phyloP scores from a whole-genome alignment of 2,113 vertebrate species.

The Tauraco erythrolophus region DNA sequence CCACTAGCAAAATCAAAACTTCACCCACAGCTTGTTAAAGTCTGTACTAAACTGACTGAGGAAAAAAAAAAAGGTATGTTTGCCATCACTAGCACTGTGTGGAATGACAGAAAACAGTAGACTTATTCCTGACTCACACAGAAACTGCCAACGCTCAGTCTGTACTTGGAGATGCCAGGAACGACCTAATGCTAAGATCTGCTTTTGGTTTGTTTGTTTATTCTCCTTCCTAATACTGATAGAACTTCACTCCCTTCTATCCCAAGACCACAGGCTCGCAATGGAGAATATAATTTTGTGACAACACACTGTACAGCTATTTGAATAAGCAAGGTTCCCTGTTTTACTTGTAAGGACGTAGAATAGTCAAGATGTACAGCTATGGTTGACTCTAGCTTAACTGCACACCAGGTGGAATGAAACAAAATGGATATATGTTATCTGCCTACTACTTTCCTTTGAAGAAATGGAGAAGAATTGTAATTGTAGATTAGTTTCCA shows the following conservation, averaged over 20 bases:
- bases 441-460: background rate
- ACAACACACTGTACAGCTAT: background rate
- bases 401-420: background rate
- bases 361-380: background rate
- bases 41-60: background rate
- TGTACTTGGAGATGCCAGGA: accelerated
- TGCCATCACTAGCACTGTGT: background rate
- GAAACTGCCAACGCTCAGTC: background rate
- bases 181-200: background rate
- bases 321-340: background rate
- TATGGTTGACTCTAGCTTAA: background rate
- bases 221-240: background rate
- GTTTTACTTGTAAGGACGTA: background rate
- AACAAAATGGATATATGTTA: background rate
- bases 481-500: background rate
- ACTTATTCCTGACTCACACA: background rate
- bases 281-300: background rate
- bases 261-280: accelerated
- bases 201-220: background rate
- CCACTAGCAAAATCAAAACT: background rate
- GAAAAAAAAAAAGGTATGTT: background rate
- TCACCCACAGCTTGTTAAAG: background rate
- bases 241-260: background rate
- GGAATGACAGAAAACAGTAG: background rate
- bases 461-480: background rate